phyloP scores from a whole-genome alignment of 37 sponge, comb jelly and placozoan genomes.

The Agelas oroides region DNA sequence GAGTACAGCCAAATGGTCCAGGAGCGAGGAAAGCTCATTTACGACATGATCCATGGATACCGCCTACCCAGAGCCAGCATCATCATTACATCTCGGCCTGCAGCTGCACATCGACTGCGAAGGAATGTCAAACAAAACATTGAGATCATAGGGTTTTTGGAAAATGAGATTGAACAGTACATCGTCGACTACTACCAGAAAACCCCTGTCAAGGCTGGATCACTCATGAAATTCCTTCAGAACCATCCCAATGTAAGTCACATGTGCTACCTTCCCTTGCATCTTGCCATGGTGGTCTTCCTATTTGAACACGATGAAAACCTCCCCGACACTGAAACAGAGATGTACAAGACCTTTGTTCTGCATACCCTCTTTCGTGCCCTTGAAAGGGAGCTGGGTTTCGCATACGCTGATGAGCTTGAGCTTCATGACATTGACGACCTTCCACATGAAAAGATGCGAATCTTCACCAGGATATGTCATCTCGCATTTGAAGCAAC shows the following conservation, averaged over 20 bases:
- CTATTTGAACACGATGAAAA: background rate
- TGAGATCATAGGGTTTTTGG: constrained; percentile 63
- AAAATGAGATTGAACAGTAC: constrained; percentile 45
- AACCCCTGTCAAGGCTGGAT: constrained; percentile 9
- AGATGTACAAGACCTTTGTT: constrained; percentile 34
- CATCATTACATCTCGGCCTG: constrained; percentile 52
- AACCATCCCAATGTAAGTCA: constrained; percentile 42
- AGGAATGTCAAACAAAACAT: background rate
- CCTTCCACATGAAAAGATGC: background rate
- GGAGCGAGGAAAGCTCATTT: constrained; percentile 10
- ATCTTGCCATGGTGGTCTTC: constrained; percentile 58
- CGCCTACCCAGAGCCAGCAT: constrained; percentile 38
- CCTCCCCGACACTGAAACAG: constrained; percentile 63
- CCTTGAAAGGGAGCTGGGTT: background rate
- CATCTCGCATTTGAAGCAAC: constrained; percentile 39
- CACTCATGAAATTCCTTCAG: constrained; percentile 30
- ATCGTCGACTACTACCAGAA: constrained; percentile 20
- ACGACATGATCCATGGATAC: constrained; percentile 21
- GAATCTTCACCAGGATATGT: constrained; percentile 16
- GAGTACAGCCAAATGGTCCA: constrained; percentile 29
- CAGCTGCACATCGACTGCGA: constrained; percentile 4
- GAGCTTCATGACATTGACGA: constrained; percentile 2
- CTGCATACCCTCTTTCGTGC: constrained; percentile 35
- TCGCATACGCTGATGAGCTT: constrained; percentile 1
- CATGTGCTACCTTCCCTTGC: constrained; percentile 68